Evolutionary conservation across 1,140 invertebrate genomes (phyloP), one percentile per base, ranked within the genome.

Genomic region (Dinoponera quadriceps): DNA sequence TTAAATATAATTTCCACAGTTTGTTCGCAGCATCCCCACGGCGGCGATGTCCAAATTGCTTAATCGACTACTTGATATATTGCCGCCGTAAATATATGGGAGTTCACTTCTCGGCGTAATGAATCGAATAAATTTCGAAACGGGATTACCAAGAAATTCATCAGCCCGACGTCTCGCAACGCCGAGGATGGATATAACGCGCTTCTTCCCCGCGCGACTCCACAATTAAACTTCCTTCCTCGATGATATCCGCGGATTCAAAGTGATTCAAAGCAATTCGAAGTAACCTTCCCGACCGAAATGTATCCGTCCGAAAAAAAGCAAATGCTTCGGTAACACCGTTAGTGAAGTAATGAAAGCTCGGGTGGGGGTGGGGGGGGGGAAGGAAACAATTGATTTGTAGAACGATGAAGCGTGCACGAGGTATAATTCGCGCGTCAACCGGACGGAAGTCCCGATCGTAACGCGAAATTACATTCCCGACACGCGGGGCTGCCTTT

Each of bases 1-100:
- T 44, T 48, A 57, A 57, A 20, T 59, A 29, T 78, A 78, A 78
- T 80, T 80, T 48, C 25, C 29, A 22, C 22, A 44, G 68, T 78
- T 57, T 68, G 55, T 55, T 44, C 69, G 14, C 25, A n/a, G 60
- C 60, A 63, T 3, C n/a, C 29, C 0, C 38, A 44, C 3, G 38
- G 14, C 22, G 25, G 7, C 20, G n/a, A 9, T 48, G 22, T 27
- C 33, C 44, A 44, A 55, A 44, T 29, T 55, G 44, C 20, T 38
- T 66, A 55, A 55, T 38, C 9, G 20, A 66, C 33, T 44, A 57
- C 11, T 68, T 11, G 11, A 14, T 75, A 33, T 38, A 54, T 38
- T 38, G 16, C 29, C 25, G 16, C 5, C n/a, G 11, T 22, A 54
- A 77, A 54, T 77, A 51, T 63, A 33, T 9, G 18, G 11, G 27